Conservation (phyloP, 2,113 vertebrate genomes). For the Edolisoma coerulescens region DNA sequence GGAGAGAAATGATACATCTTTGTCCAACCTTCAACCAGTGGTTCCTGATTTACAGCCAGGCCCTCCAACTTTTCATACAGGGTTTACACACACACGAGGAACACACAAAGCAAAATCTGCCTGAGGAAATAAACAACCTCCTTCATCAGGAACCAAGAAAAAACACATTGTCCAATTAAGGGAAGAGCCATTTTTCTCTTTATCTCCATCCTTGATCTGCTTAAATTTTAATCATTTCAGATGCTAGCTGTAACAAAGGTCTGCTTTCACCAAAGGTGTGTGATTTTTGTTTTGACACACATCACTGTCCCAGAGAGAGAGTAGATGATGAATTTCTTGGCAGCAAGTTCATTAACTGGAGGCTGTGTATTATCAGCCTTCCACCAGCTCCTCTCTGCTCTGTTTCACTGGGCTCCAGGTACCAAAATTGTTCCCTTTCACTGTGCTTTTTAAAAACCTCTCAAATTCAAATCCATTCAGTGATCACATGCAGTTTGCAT, state of each 20-base stretch:
- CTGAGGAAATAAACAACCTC: neutral
- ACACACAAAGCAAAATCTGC: neutral
- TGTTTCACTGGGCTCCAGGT: neutral
- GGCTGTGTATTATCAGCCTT: neutral
- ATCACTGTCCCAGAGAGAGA: neutral
- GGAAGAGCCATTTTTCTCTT: neutral
- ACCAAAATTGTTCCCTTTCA: neutral
- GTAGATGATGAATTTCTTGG: neutral
- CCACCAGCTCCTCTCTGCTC: neutral
- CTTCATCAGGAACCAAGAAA: neutral
- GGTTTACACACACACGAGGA: neutral
- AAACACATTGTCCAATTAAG: neutral
- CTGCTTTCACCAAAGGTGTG: neutral
- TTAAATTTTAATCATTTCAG: slow-evolving; percentile 7
- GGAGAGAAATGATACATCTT: neutral
- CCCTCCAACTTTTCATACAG: neutral
- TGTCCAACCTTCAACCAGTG: neutral
- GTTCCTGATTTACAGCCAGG: neutral
- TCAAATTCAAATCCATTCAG: neutral
- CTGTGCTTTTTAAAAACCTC: neutral
- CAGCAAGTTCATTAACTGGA: slow-evolving; percentile 2
- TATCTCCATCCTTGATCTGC: neutral
- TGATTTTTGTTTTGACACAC: slow-evolving; percentile 28
- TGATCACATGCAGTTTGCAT: neutral
- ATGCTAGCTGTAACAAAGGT: neutral